A percentile compares a stretch with the other conserved stretches of the same genome.
phyloP scores from a whole-genome alignment of 2,113 vertebrate species.

The Pitta sordida region DNA sequence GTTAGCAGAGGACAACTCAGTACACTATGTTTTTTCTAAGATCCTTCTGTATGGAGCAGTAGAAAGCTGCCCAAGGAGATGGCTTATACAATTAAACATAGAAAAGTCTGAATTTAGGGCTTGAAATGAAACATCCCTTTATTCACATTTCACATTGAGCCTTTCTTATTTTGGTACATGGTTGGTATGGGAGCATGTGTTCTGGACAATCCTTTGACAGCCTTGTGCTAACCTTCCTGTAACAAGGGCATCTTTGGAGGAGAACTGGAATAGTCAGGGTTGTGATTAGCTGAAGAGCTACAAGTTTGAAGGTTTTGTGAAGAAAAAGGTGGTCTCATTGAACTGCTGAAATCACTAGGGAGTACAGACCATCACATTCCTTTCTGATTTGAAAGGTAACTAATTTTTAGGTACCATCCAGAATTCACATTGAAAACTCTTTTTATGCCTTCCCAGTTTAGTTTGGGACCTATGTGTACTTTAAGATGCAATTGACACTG shows the following conservation, averaged over 20 bases:
- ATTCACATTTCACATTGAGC: neutral
- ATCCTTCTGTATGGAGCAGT: neutral
- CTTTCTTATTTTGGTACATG: neutral
- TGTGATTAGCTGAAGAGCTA: neutral
- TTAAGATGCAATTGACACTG: neutral
- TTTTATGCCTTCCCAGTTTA: neutral
- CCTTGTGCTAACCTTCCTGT: neutral
- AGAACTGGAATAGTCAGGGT: neutral
- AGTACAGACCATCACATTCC: neutral
- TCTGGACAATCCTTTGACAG: neutral
- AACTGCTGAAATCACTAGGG: neutral
- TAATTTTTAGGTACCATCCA: neutral
- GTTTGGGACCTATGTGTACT: neutral
- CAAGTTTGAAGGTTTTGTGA: neutral
- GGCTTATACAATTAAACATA: neutral
- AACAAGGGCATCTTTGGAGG: neutral
- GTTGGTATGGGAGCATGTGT: neutral
- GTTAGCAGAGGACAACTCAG: neutral
- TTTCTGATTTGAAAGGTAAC: neutral
- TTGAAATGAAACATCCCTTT: neutral
- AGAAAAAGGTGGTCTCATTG: neutral
- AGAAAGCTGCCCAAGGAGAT: neutral
- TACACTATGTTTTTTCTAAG: neutral
- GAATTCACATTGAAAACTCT: neutral
- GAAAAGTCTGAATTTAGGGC: neutral